Percentiles rank a stretch among this genome's conserved stretches.
Evolutionary conservation across 1,140 invertebrate species (phyloP).

Genomic region (Piezodorus guildinii): DNA sequence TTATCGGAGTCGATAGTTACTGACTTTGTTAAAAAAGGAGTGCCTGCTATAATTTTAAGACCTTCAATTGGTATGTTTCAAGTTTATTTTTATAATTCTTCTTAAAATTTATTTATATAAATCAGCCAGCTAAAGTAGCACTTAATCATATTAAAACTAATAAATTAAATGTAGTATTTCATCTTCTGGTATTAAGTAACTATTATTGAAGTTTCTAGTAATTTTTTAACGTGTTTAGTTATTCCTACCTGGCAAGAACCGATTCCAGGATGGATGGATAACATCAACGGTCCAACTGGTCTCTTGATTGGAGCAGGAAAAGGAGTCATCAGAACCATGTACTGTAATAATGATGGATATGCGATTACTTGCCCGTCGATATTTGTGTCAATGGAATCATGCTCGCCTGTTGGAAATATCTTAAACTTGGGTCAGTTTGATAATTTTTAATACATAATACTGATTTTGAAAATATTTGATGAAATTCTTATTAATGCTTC

Average conservation of each 20-base stretch:
- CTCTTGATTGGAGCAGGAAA: conserved; percentile 66
- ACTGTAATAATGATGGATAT: conserved; percentile 59
- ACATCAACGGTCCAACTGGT: conserved; percentile 79
- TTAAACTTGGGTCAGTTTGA: neutral
- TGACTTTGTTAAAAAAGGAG: conserved; percentile 48
- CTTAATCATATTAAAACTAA: neutral
- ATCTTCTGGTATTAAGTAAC: too few species aligned
- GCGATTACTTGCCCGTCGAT: conserved; percentile 84
- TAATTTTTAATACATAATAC: neutral
- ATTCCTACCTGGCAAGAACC: conserved; percentile 72
- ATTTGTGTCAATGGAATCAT: conserved; percentile 57
- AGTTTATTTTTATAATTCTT: too few species aligned
- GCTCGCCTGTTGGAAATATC: conserved; percentile 47
- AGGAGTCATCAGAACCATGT: conserved; percentile 74
- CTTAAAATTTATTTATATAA: too few species aligned
- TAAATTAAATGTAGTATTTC: neutral
- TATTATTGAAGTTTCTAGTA: too few species aligned
- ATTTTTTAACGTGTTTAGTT: conserved; percentile 38
- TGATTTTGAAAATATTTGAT: neutral
- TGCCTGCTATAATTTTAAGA: conserved; percentile 78
- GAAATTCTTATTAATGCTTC: neutral
- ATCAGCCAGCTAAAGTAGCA: too few species aligned
- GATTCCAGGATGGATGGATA: conserved; percentile 84
- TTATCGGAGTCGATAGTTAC: conserved; percentile 70
- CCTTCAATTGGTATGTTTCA: conserved; percentile 67